Evolutionary conservation across 2,888 invertebrate species (phyloP).

Genomic region (Stramonita haemastoma): DNA sequence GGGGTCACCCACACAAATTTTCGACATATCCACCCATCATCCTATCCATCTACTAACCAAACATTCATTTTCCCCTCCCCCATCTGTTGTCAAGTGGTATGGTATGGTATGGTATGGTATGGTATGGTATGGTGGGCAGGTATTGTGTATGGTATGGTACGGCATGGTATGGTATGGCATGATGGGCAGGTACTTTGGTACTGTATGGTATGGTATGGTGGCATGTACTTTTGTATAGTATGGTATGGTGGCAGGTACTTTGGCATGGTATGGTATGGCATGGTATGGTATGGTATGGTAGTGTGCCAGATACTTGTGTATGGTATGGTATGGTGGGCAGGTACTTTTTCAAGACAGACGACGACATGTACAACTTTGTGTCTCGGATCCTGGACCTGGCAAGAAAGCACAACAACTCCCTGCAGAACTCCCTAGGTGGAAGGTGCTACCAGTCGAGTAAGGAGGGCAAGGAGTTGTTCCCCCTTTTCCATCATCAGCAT

Average conservation of each 20-base stretch:
- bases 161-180: too few species aligned
- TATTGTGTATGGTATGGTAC: too few species aligned
- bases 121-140: background rate
- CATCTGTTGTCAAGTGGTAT: too few species aligned
- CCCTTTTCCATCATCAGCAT: too few species aligned
- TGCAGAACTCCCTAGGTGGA: conserved; percentile 7
- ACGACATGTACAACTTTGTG: conserved; percentile 30
- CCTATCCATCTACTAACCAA: too few species aligned
- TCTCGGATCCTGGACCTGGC: background rate
- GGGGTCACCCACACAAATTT: too few species aligned
- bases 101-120: background rate
- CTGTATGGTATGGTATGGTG: background rate
- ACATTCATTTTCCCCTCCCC: too few species aligned
- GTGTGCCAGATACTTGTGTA: background rate
- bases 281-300: background rate
- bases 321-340: background rate
- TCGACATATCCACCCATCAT: too few species aligned
- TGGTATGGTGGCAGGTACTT: background rate
- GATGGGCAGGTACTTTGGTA: too few species aligned
- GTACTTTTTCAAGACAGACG: conserved; percentile 25
- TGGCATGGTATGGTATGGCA: background rate
- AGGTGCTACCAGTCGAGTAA: conserved; percentile 15
- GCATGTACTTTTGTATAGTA: background rate
- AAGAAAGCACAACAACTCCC: background rate
- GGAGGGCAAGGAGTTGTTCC: background rate